Percentiles rank a stretch among this genome's conserved stretches.
These are phyloP conservation scores for Cylindroiulus punctatus DNA, from an alignment of 2,888 invertebrate genomes.

Conservation along the genomic window DNA sequence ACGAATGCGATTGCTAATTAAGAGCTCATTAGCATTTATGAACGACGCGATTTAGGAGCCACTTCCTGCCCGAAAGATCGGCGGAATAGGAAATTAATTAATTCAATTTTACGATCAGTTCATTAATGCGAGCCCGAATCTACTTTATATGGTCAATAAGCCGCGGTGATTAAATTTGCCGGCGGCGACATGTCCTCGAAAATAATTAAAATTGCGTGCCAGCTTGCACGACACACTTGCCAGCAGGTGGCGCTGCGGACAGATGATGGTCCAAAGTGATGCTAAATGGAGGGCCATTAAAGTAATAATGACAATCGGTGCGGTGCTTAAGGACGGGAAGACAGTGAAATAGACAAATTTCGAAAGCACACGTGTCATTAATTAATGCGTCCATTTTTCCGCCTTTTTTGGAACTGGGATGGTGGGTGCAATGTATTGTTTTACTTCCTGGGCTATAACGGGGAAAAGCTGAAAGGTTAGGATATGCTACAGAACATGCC, in stretches of 20 bases:
- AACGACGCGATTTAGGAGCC: not conserved
- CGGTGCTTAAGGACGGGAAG: too few relatives aligned
- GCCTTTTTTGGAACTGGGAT: too few relatives aligned
- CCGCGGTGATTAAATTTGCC: not conserved
- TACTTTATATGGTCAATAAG: slow-evolving; percentile 18
- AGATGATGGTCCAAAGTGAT: too few relatives aligned
- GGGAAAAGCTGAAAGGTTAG: too few relatives aligned
- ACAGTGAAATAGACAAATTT: too few relatives aligned
- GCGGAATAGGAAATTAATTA: slow-evolving; percentile 2
- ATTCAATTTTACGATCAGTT: slow-evolving; percentile 18
- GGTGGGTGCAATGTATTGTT: too few relatives aligned
- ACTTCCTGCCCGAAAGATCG: not conserved
- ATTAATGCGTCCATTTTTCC: too few relatives aligned
- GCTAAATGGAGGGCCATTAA: too few relatives aligned
- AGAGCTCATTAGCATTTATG: slow-evolving; percentile 10
- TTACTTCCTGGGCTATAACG: too few relatives aligned
- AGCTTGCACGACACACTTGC: not conserved
- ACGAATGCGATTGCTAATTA: not conserved
- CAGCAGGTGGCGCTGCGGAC: not conserved
- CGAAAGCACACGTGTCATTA: too few relatives aligned
- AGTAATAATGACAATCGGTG: too few relatives aligned
- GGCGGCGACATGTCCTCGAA: not conserved
- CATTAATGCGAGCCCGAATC: slow-evolving; percentile 9
- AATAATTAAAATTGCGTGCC: not conserved
- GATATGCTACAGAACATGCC: too few relatives aligned